Conservation (phyloP, 2,888 invertebrate genomes). For the Dryocosmus kuriphilus region DNA sequence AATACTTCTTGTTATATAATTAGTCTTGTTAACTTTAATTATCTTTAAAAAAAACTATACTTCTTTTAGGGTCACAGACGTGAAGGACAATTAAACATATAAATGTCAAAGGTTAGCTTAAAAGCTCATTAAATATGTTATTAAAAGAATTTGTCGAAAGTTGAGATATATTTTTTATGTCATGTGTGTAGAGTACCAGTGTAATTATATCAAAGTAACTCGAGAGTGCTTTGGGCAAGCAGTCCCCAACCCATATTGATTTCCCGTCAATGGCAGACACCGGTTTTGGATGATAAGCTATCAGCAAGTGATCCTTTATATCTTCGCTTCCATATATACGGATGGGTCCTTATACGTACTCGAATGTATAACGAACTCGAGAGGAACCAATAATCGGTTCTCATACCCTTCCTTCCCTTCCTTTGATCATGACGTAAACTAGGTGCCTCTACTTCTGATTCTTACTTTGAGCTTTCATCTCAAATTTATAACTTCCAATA, state of each 20-base stretch:
- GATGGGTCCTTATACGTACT: constrained; percentile 6
- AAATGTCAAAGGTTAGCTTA: background rate
- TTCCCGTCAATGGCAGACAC: constrained; percentile 62
- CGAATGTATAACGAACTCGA: constrained; percentile 23
- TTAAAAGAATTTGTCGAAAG: background rate
- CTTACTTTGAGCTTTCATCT: background rate
- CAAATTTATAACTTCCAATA: background rate
- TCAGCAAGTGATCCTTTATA: constrained; percentile 51
- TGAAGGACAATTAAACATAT: background rate
- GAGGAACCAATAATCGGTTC: constrained; percentile 18
- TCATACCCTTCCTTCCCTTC: background rate
- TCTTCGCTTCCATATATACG: constrained; percentile 12
- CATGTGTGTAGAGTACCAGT: constrained; percentile 18
- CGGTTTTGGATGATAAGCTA: constrained; percentile 61
- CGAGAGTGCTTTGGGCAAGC: constrained; percentile 55
- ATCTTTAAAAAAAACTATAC: no score
- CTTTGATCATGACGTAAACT: constrained; percentile 42
- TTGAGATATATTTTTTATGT: background rate
- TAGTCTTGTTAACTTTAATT: no score
- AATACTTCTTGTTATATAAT: no score
- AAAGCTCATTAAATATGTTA: background rate
- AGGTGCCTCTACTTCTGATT: background rate
- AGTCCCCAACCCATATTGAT: constrained; percentile 60
- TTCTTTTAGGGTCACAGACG: no score
- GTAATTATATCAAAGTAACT: constrained; percentile 53